Evolutionary conservation across 2,113 vertebrate genomes (phyloP).

Genomic region (Edolisoma coerulescens): DNA sequence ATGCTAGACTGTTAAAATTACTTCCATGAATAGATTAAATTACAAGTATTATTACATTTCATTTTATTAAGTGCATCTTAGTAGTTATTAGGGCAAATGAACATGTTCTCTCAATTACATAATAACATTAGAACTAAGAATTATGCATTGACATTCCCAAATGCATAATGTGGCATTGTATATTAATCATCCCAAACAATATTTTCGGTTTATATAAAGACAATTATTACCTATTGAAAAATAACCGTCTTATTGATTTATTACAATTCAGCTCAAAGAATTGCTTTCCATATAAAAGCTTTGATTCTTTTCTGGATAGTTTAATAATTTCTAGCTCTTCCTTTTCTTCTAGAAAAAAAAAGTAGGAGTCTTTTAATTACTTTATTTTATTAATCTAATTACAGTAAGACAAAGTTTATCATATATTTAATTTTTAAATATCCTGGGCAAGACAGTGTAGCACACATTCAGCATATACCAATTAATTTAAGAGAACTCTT

Average conservation of each 20-base stretch:
- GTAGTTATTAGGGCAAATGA: slow-evolving; percentile 93
- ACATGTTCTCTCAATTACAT: slow-evolving; percentile 84
- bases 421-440: slow-evolving; percentile 20
- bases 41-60: slow-evolving; percentile 97
- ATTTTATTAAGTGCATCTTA: slow-evolving; percentile 96
- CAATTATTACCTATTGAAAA: slow-evolving; percentile 83
- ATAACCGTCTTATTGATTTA: slow-evolving; percentile 73
- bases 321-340: slow-evolving; percentile 19
- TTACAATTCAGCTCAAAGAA: slow-evolving; percentile 66
- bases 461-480: background rate
- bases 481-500: background rate
- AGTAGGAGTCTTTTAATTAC: background rate
- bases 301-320: slow-evolving; percentile 17
- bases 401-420: slow-evolving; percentile 36
- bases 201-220: slow-evolving; percentile 81
- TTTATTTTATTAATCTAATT: slow-evolving; percentile 39
- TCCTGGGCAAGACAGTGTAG: background rate
- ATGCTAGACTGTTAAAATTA: slow-evolving; percentile 94
- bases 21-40: slow-evolving; percentile 98
- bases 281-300: slow-evolving; percentile 49
- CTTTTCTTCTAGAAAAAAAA: background rate
- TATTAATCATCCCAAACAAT: slow-evolving; percentile 84
- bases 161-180: slow-evolving; percentile 84
- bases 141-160: slow-evolving; percentile 80
- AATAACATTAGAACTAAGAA: slow-evolving; percentile 82